Percentiles rank a stretch among this genome's conserved stretches.
These are phyloP conservation scores for Pyrochroa serraticornis DNA, from an alignment of 2,888 invertebrate genomes.

Conservation along the genomic window DNA sequence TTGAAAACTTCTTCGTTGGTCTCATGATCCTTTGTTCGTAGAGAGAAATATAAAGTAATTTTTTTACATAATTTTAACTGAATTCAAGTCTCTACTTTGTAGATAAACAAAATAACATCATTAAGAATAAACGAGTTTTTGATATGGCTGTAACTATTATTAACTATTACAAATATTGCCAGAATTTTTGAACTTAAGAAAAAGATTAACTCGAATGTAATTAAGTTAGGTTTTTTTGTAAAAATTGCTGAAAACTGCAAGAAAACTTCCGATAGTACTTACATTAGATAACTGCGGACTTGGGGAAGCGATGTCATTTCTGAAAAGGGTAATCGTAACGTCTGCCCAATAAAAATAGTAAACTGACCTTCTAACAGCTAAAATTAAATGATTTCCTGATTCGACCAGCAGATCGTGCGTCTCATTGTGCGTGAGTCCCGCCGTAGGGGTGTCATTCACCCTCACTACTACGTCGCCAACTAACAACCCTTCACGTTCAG, in stretches of 20 bases:
- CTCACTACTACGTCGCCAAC: conserved; percentile 84
- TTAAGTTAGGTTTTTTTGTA: no score
- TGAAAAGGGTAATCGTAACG: background rate
- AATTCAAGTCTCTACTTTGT: no score
- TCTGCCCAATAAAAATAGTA: background rate
- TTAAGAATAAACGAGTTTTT: no score
- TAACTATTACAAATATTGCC: no score
- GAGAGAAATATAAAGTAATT: no score
- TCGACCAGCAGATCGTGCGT: conserved; percentile 76
- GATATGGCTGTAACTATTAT: no score
- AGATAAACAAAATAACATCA: no score
- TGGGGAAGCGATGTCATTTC: background rate
- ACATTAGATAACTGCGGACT: background rate
- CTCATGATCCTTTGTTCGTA: conserved; percentile 41
- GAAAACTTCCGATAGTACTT: background rate
- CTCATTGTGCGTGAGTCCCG: conserved; percentile 74
- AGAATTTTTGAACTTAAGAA: no score
- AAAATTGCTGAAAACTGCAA: background rate
- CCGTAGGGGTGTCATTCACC: conserved; percentile 73
- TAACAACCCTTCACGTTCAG: conserved; percentile 80
- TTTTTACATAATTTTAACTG: conserved; percentile 1
- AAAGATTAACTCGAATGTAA: no score
- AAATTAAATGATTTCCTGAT: conserved; percentile 73
- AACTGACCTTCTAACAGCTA: conserved; percentile 73
- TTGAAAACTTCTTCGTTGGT: conserved; percentile 38